Evolutionary conservation across 1,140 invertebrate species (phyloP), one percentile per base, ranked within the genome.

Genomic region (Oreohelix idahoensis): DNA sequence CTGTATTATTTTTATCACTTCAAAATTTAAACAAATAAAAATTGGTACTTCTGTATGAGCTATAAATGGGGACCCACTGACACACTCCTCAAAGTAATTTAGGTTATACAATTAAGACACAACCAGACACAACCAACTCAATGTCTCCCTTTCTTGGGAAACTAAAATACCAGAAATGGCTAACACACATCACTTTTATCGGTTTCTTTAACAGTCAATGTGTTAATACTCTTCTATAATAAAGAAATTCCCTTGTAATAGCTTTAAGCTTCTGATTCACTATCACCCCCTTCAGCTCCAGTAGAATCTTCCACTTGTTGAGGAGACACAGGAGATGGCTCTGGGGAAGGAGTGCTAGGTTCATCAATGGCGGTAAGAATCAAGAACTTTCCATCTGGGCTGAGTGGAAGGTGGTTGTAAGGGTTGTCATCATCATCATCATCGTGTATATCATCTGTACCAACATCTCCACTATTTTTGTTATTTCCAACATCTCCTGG

Each of bases 331-430:
- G 73, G 66, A 32, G 74, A 74, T 20, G 80, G 39, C 17, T 29
- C 45, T 39, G 58, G 49, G 49, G 45, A 69, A 26, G 75, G 66
- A 63, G 45, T 66, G 23, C 36, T 76, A 36, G 86, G 84, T n/a
- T 84, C 78, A 36, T 90, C 89, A 39, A 86, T 82, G 35, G 77
- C 81, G 35, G 85, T 88, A 66, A 91, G 86, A 63, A 90, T 84
- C 53, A 91, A 85, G 73, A 89, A 91, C 79, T 90, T 89, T 26
- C 88, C 89, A 75, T 89, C 89, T 53, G 89, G 87, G 74, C 88
- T 88, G 29, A 90, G 84, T 8, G 88, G 89, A 5, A 89, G 85
- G 38, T 80, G 81, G 66, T 42, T 82, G 69, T 11, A 85, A 0
- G 79, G 80, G 8, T 86, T 32, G 36, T 74, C 85, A 20, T 88